phyloP scores from a whole-genome alignment of 2,113 vertebrate genomes.

The Apteryx mantelli region DNA sequence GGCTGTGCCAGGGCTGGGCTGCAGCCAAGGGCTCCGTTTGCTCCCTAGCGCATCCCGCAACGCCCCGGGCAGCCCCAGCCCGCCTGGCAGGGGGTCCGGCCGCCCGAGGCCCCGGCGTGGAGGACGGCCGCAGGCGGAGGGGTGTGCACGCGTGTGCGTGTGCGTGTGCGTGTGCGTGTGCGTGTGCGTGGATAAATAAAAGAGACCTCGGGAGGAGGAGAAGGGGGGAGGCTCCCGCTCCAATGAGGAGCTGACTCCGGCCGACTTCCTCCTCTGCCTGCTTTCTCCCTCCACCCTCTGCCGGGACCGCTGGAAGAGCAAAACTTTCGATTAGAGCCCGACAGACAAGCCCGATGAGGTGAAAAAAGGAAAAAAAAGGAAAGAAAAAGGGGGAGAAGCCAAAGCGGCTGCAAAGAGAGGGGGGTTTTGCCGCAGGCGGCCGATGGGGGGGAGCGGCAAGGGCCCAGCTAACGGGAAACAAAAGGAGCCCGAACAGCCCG shows the following conservation, averaged over 20 bases:
- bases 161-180: conserved; percentile 40
- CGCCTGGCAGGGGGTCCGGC: background rate
- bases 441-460: background rate
- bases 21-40: conserved; percentile 11
- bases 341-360: background rate
- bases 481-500: background rate
- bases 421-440: background rate
- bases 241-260: conserved; percentile 50
- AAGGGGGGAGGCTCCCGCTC: conserved; percentile 29
- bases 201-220: conserved; percentile 57
- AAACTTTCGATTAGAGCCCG: background rate
- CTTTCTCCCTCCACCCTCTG: conserved; percentile 53
- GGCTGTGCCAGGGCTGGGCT: conserved; percentile 56
- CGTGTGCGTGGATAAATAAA: conserved; percentile 60
- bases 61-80: background rate
- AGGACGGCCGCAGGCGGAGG: background rate
- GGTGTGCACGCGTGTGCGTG: conserved; percentile 46
- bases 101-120: background rate
- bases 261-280: conserved; percentile 32
- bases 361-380: background rate
- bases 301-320: conserved; percentile 39
- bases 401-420: background rate
- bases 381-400: background rate
- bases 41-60: conserved; percentile 10
- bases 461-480: background rate